phyloP scores from a whole-genome alignment of 1,140 invertebrate genomes.

The Archivesica marissinica region DNA sequence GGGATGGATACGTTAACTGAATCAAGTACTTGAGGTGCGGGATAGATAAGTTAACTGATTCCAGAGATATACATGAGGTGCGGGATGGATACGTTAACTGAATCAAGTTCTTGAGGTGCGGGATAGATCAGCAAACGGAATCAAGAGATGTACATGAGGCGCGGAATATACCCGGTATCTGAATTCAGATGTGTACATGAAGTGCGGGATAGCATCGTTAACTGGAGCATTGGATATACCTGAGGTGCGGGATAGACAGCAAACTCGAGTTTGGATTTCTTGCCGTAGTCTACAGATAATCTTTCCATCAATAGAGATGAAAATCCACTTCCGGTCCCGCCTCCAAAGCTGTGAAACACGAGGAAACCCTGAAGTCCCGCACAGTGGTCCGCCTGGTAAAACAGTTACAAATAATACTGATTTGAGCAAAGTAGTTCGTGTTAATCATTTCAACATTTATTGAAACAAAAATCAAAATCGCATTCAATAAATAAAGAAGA shows the following conservation, averaged over 20 bases:
- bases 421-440: too few relatives aligned
- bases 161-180: background rate
- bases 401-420: too few relatives aligned
- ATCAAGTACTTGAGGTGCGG: background rate
- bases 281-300: constrained; percentile 93
- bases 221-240: constrained; percentile 16
- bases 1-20: too few relatives aligned
- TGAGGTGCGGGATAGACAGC: constrained; percentile 73
- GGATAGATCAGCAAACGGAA: background rate
- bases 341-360: constrained; percentile 96
- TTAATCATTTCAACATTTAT: too few relatives aligned
- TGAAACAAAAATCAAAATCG: too few relatives aligned
- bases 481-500: too few relatives aligned
- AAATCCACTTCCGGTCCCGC: constrained; percentile 95
- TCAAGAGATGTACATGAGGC: background rate
- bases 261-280: constrained; percentile 73
- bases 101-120: background rate
- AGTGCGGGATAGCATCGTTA: background rate
- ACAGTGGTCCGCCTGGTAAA: constrained; percentile 90
- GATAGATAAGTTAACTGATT: background rate
- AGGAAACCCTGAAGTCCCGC: constrained; percentile 94
- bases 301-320: constrained; percentile 95
- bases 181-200: background rate
- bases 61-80: background rate
- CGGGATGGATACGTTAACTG: background rate